Base-by-base conservation (phyloP, 2,113 vertebrate genomes). In the Leptodactylus fuscus region DNA sequence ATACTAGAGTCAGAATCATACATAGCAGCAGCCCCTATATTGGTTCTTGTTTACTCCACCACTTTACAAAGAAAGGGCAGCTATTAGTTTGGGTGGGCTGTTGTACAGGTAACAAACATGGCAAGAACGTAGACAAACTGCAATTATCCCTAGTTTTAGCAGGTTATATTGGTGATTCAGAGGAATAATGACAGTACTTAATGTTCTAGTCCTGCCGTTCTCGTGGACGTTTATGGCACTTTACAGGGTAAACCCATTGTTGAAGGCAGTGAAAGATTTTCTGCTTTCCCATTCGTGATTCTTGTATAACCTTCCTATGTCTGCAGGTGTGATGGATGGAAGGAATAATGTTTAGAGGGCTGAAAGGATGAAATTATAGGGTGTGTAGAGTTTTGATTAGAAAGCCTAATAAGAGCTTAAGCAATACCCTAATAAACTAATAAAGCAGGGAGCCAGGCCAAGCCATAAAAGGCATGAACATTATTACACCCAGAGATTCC, bases 381-480 rank as follows among this genome's bases (percentile, higher is more conserved):
- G 62, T 55, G 74, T 85, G 75, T 79, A 48, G 34, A 49, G 60
- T 67, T 65, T 85, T 69, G 7, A 49, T 69, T 79, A 55, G 62
- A 20, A 79, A 70, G 83, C 15, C 65, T 69, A 34, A 41, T 69
- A 34, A 29, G 12, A 24, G 41, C 41, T 69, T 78, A 65, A 41
- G 60, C 34, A 73, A 58, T 73, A 83, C 44, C 69, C 29, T 41
- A 79, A 78, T 85, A 53, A 79, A 70, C 32, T 53, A 85, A 89
- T 85, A 83, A 51, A 65, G 32, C 60, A 73, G 82, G 87, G 87
- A 87, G 65, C 85, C 51, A 36, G 36, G 88, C 85, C 85, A 87
- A 81, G 65, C 36, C 81, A 78, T 81, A 86, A 83, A 69, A 75
- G 78, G 58, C 74, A 77, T 78, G 53, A 48, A 67, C 73, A 86